Evolutionary conservation across 2,888 invertebrate genomes (phyloP), one percentile per base, ranked within the genome.

Genomic region (Dryococelus australis): DNA sequence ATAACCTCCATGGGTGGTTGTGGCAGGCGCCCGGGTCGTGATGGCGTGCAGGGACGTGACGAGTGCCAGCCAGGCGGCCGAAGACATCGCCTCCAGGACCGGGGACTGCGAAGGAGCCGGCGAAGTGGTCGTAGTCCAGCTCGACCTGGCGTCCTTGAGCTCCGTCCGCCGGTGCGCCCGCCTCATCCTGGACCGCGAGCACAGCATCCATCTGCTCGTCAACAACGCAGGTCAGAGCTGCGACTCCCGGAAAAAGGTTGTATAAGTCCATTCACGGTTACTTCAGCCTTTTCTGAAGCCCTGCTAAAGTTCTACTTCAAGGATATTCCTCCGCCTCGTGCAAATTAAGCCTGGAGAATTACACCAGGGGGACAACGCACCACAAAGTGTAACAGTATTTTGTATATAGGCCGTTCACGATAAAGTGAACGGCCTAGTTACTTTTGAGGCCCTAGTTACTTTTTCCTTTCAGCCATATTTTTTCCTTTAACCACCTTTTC

Each of bases 11-110:
- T 35, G 35, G 35, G 2, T 2, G 47, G 10, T 0, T 35, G 53
- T 47, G 91, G 84, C 90, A 93, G 95, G 95, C 87, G 94, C 93
- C 4, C 91, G 92, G 86, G 94, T 95, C 0, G 93, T 95, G 87
- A 91, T 95, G 92, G 95, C 95, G 0, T 95, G 95, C 90, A 91
- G 95, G 88, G 93, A 94, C 91, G 47, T 92, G 13, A 91, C 92
- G 27, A 93, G 93, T 90, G 96, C 95, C 0, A 93, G 93, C 85
- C 91, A 91, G 86, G 95, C 95, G 0, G 94, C 93, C 86, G 90
- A 91, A 13, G 93, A 93, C 6, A 94, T 94, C 26, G 93, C 94
- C 90, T 87, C 92, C 43, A 89, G 91, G 79, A 94, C 92, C 87
- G 85, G 89, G 89, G 88, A 87, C 5, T 87, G 35, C 91, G 85